Evolutionary conservation across 2,888 invertebrate genomes (phyloP).

Genomic region (Lymantria monacha): DNA sequence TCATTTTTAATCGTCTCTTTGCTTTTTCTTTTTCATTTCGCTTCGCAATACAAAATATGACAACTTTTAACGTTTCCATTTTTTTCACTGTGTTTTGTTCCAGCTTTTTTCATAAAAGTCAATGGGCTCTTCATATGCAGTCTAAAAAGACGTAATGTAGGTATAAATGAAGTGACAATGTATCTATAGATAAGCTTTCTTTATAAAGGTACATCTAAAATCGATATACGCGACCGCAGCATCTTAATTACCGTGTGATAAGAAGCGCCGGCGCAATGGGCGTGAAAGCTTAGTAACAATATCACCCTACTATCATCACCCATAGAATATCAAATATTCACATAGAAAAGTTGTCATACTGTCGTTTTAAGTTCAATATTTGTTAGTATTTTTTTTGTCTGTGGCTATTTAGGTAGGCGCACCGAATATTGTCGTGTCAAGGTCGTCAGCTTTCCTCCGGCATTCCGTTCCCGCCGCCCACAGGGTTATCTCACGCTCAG

Average conservation of each 20-base stretch:
- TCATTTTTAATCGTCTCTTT: slow-evolving; percentile 74
- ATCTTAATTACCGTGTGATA: slow-evolving; percentile 66
- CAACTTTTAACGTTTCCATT: slow-evolving; percentile 32
- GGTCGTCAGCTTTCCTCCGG: slow-evolving; percentile 78
- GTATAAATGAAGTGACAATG: neutral
- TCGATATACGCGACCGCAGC: slow-evolving; percentile 39
- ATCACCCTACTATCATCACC: slow-evolving; percentile 44
- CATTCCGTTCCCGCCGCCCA: slow-evolving; percentile 78
- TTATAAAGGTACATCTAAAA: slow-evolving; percentile 17
- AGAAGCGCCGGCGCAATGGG: slow-evolving; percentile 62
- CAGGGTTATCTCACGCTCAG: slow-evolving; percentile 76
- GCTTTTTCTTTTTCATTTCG: slow-evolving; percentile 57
- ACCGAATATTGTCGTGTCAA: slow-evolving; percentile 79
- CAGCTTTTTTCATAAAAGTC: slow-evolving; percentile 17
- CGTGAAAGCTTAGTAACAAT: slow-evolving; percentile 67
- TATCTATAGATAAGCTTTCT: neutral
- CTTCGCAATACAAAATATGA: slow-evolving; percentile 35
- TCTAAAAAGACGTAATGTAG: neutral
- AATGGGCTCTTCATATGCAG: neutral
- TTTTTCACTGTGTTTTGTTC: slow-evolving; percentile 21
- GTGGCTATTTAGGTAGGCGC: slow-evolving; percentile 59
- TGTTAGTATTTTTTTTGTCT: slow-evolving; percentile 35
- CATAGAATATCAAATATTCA: slow-evolving; percentile 43
- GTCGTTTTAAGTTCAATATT: slow-evolving; percentile 20
- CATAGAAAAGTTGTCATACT: slow-evolving; percentile 28